Conservation (phyloP, 2,797 vertebrate genomes). For the Amblyopsis hoosieri region DNA sequence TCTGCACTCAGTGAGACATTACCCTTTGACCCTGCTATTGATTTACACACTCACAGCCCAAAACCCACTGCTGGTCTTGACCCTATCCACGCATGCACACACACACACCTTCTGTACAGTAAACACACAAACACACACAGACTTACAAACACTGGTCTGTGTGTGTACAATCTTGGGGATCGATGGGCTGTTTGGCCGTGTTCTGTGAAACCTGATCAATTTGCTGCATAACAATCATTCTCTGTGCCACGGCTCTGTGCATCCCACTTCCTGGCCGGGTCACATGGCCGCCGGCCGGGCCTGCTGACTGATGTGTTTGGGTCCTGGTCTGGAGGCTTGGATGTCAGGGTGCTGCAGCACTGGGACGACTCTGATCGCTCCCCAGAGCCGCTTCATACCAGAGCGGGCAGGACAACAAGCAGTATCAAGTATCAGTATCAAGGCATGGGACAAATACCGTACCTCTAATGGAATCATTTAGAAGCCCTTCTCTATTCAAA, state of each 20-base stretch:
- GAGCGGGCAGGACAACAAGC: no score
- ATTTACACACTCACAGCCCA: conserved; percentile 60
- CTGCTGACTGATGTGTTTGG: conserved; percentile 71
- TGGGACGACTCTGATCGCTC: no score
- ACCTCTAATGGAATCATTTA: no score
- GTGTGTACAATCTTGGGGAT: conserved; percentile 62
- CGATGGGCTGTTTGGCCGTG: conserved; percentile 55
- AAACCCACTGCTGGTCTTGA: conserved; percentile 59
- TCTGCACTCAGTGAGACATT: conserved; percentile 77
- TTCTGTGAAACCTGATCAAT: conserved; percentile 71
- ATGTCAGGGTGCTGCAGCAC: conserved; percentile 52
- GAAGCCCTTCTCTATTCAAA: no score
- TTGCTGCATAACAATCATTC: conserved; percentile 62
- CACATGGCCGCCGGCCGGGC: conserved; percentile 48
- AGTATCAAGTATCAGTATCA: no score
- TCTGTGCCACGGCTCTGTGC: conserved; percentile 23
- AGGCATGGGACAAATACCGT: no score
- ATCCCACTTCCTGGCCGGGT: conserved; percentile 63
- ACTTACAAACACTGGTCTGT: conserved; percentile 7
- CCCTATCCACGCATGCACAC: conserved; percentile 48
- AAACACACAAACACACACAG: conserved; percentile 1
- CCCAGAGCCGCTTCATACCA: no score
- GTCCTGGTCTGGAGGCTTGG: conserved; percentile 59
- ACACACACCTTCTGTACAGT: conserved; percentile 38
- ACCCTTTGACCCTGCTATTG: conserved; percentile 77